Evolutionary conservation across 2,113 vertebrate species (phyloP), one percentile per base, ranked within the genome.

Genomic region (Corynorhinus townsendii): DNA sequence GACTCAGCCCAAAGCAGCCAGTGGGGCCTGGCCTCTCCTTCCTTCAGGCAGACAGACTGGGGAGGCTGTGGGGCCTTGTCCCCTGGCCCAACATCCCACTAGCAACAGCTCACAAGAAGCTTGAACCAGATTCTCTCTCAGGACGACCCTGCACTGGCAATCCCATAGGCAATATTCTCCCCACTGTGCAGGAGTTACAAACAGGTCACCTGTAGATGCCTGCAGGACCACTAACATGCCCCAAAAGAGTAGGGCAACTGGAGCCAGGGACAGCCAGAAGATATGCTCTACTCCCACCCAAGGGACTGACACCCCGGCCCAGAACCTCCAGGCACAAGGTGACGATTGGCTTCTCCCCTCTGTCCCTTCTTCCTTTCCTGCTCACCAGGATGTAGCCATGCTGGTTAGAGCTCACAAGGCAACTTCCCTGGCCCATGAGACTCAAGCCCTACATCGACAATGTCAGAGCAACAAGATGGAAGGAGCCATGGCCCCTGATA

Each of bases 401-500:
- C 33, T 1, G 11, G 49, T n/a, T 19, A 5, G 56, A 35, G 20
- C 59, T 52, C 47, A 47, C 2, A 1, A 7, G 11, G 33, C 47
- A 24, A 17, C 83, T 4, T 4, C 12, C 35, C 40, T 17, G 24
- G 69, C 17, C 75, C 3, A 64, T 2, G 6, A 91, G 43, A n/a
- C 14, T 2, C 56, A 19, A 56, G 66, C 80, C 59, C 52, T 0
- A 0, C 9, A 19, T 0, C 2, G 4, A 75, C 47, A 28, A 81
- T 6, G 6, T 40, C 3, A 43, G 66, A 38, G n/a, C 40, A 54
- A 43, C 33, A 56, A n/a, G 35, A 75, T 0, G 1, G 47, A 17
- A 49, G 45, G 17, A 54, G 24, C 56, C 0, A 7, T 1, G 5
- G 92, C 1, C 79, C 40, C 28, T 0, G 24, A 47, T 0, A 1